Evolutionary conservation across 2,797 vertebrate genomes (phyloP).

Genomic region (Hyperoplus immaculatus): DNA sequence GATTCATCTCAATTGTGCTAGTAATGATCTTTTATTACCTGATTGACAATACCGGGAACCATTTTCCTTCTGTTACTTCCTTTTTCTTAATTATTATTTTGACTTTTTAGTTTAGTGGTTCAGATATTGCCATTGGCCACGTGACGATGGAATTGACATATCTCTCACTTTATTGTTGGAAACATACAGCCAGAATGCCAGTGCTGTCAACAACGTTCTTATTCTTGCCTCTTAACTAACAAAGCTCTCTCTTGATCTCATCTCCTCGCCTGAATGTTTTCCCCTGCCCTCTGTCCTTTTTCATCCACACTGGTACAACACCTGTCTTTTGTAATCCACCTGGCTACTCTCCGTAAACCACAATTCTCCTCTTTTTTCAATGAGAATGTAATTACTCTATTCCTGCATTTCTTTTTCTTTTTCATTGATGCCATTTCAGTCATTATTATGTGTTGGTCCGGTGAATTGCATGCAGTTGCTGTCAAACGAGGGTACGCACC

Average conservation of each 20-base stretch:
- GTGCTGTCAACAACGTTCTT: constrained; percentile 19
- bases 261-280: constrained; percentile 31
- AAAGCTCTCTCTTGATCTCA: constrained; percentile 30
- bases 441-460: too few relatives aligned
- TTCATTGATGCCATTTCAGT: too few relatives aligned
- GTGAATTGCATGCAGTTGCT: too few relatives aligned
- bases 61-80: constrained; percentile 24
- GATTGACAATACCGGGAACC: constrained; percentile 1
- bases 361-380: constrained; percentile 16
- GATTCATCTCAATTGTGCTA: constrained; percentile 16
- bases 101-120: constrained; percentile 17
- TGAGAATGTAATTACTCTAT: too few relatives aligned
- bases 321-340: constrained; percentile 51
- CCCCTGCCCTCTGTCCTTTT: constrained; percentile 44
- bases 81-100: constrained; percentile 11
- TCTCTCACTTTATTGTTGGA: constrained; percentile 6
- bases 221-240: constrained; percentile 32
- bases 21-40: constrained; percentile 45
- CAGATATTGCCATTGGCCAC: constrained; percentile 30
- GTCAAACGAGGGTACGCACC: too few relatives aligned
- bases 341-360: constrained; percentile 23
- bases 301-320: constrained; percentile 27
- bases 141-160: constrained; percentile 19
- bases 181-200: constrained; percentile 22
- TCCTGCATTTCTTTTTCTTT: too few relatives aligned